Evolutionary conservation across 2,888 invertebrate genomes (phyloP).

Genomic region (Caenorhabditis virilis): DNA sequence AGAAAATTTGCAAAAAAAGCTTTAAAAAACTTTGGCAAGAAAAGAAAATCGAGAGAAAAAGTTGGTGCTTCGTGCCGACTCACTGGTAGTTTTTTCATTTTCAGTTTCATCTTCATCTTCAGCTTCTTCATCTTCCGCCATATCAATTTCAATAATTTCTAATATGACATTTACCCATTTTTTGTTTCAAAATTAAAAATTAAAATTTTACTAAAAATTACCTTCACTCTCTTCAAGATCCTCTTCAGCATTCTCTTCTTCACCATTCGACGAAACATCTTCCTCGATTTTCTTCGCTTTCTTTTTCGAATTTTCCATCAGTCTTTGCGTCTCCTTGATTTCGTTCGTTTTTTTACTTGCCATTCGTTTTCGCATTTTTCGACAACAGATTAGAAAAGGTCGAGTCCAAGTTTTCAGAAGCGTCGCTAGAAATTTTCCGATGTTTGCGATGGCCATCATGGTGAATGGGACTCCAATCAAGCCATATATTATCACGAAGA

Average conservation of each 20-base stretch:
- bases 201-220: background rate
- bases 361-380: constrained; percentile 14
- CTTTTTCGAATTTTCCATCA: constrained; percentile 49
- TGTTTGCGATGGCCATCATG: constrained; percentile 65
- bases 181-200: background rate
- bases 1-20: too few relatives aligned
- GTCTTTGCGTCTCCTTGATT: constrained; percentile 45
- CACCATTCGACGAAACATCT: constrained; percentile 13
- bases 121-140: background rate
- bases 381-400: constrained; percentile 44
- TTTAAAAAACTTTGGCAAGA: too few relatives aligned
- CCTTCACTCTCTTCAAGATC: constrained; percentile 32
- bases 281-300: constrained; percentile 36
- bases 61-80: constrained; percentile 5
- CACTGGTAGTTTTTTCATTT: constrained; percentile 16
- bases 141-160: too few relatives aligned
- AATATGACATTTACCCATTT: background rate
- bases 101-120: constrained; percentile 6
- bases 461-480: constrained; percentile 64
- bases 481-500: constrained; percentile 65
- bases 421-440: constrained; percentile 63
- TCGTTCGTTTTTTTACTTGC: constrained; percentile 9
- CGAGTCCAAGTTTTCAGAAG: constrained; percentile 55
- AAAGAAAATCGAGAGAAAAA: constrained; percentile 7
- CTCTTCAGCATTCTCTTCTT: constrained; percentile 7